phyloP scores from a whole-genome alignment of 2,888 invertebrate species.

The Dusona sp. region DNA sequence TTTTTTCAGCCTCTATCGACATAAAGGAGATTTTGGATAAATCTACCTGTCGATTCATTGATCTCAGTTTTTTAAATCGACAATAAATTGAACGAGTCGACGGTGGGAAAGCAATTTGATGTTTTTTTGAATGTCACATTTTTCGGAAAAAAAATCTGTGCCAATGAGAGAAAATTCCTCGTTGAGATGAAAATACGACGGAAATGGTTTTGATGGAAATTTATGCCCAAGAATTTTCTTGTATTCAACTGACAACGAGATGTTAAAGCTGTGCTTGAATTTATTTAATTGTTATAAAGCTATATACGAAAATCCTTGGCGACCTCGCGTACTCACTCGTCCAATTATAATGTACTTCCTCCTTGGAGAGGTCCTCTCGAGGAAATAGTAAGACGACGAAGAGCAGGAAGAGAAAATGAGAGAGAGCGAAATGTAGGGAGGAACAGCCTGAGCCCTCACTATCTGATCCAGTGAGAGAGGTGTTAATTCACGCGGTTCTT shows the following conservation, averaged over 20 bases:
- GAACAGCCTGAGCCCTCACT: constrained; percentile 74
- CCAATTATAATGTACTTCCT: constrained; percentile 76
- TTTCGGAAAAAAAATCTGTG: neutral
- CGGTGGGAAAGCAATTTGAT: too few relatives aligned
- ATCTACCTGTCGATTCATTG: neutral
- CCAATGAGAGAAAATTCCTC: too few relatives aligned
- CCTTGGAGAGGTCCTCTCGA: constrained; percentile 15
- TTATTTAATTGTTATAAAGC: neutral
- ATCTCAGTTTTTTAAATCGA: too few relatives aligned
- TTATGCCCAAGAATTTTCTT: neutral
- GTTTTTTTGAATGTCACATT: neutral
- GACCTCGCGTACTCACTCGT: constrained; percentile 71
- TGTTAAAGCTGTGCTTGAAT: neutral
- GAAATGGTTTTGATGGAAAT: neutral
- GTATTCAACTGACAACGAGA: neutral
- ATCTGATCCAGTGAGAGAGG: constrained; percentile 83
- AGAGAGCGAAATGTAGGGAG: constrained; percentile 61
- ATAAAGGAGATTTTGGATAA: neutral
- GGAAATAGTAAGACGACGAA: neutral
- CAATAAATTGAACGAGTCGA: too few relatives aligned
- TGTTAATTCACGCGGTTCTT: constrained; percentile 82
- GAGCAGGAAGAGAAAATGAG: constrained; percentile 51
- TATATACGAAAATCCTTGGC: constrained; percentile 15
- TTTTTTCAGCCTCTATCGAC: neutral
- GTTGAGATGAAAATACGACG: too few relatives aligned